A percentile compares a stretch with the other conserved stretches of the same genome.
phyloP scores from a whole-genome alignment of 1,140 invertebrate species.

The Manduca sexta region DNA sequence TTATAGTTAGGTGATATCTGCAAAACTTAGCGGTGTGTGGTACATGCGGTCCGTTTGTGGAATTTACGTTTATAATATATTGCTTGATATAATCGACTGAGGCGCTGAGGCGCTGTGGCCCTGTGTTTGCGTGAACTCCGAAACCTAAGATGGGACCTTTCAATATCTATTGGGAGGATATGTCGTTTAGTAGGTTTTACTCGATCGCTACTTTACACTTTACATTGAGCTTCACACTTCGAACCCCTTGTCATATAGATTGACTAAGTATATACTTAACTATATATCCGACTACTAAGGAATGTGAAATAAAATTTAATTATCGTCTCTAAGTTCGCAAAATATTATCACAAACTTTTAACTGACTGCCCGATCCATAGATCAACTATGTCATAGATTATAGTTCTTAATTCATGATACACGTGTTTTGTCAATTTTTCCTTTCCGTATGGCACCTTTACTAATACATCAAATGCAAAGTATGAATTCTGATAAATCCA shows the following conservation, averaged over 20 bases:
- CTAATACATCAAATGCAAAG: no score
- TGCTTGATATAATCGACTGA: conserved; percentile 41
- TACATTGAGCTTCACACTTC: conserved; percentile 11
- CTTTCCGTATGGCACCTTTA: no score
- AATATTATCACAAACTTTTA: no score
- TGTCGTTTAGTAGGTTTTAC: conserved; percentile 7
- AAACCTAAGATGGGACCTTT: conserved; percentile 38
- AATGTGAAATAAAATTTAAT: not conserved
- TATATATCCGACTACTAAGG: not conserved
- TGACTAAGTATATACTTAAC: not conserved
- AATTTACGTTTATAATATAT: conserved; percentile 24
- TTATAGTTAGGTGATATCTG: conserved; percentile 58
- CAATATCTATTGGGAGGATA: no score
- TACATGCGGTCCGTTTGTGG: conserved; percentile 33
- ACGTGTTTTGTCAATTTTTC: no score
- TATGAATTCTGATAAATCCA: no score
- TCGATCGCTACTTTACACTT: conserved; percentile 24
- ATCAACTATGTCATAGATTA: no score
- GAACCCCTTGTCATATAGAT: not conserved
- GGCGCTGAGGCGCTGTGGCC: conserved; percentile 11
- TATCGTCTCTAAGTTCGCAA: no score
- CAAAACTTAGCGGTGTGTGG: conserved; percentile 38
- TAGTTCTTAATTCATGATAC: no score
- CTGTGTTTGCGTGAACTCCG: conserved; percentile 51
- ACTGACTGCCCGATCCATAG: no score